phyloP scores from a whole-genome alignment of 2,113 vertebrate genomes.

The Rhabdomys dilectus region DNA sequence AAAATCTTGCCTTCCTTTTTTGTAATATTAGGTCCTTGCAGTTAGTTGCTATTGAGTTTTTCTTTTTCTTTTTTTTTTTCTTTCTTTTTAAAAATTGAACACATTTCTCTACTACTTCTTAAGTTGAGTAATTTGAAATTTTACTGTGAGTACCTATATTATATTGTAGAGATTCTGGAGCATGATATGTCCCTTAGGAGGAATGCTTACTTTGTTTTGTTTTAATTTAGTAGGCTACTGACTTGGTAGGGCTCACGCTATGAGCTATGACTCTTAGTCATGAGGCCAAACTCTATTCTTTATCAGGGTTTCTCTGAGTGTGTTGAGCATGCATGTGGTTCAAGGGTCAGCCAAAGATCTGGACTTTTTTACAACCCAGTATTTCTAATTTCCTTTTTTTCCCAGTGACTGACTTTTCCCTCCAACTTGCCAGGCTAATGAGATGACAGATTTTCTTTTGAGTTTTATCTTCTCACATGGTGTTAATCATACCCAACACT shows the following conservation, averaged over 20 bases:
- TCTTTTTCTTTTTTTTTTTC: background rate
- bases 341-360: background rate
- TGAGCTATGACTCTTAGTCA: background rate
- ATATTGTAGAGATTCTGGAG: background rate
- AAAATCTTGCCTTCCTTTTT: background rate
- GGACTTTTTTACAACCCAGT: background rate
- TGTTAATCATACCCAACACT: background rate
- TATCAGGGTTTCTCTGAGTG: background rate
- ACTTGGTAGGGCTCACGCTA: background rate
- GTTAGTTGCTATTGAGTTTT: background rate
- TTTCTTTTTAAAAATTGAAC: background rate
- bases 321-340: background rate
- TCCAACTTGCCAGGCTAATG: background rate
- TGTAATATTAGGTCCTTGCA: background rate
- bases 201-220: background rate
- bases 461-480: background rate
- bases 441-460: background rate
- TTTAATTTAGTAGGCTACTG: background rate
- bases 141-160: background rate
- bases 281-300: slow-evolving; percentile 6
- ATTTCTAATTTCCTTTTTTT: background rate
- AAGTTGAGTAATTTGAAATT: background rate
- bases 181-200: background rate
- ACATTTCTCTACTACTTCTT: background rate
- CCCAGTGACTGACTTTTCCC: background rate